phyloP scores from a whole-genome alignment of 2,113 vertebrate genomes.

The Malurus cyaneus region DNA sequence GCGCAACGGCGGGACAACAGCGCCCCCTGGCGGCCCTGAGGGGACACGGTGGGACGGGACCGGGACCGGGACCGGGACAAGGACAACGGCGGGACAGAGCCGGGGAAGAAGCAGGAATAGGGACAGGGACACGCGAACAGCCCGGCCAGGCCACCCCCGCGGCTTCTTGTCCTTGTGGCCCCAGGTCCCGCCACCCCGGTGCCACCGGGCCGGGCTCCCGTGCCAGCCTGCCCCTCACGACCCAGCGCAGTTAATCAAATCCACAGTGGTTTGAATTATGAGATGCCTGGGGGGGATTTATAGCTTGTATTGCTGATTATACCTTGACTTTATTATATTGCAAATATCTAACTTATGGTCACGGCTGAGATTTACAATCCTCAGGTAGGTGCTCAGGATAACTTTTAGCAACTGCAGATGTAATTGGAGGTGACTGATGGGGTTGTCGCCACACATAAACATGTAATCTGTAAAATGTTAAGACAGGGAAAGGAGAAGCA shows the following conservation, averaged over 20 bases:
- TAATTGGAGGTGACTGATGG: slow-evolving; percentile 10
- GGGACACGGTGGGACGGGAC: not conserved
- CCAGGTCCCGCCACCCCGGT: too few relatives aligned
- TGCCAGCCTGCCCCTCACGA: not conserved
- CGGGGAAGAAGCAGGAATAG: not conserved
- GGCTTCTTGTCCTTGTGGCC: not conserved
- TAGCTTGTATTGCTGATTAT: slow-evolving; percentile 45
- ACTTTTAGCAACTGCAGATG: not conserved
- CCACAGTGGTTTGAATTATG: slow-evolving; percentile 36
- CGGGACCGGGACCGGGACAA: not conserved
- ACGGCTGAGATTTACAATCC: not conserved
- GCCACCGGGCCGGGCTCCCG: not conserved
- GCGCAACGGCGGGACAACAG: slow-evolving; percentile 13
- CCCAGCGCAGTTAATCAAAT: slow-evolving; percentile 26
- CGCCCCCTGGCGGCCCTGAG: not conserved
- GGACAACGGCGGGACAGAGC: too few relatives aligned
- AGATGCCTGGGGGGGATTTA: slow-evolving; percentile 30
- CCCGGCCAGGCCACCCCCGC: not conserved
- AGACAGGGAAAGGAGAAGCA: not conserved
- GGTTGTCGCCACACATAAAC: not conserved
- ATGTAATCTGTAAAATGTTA: not conserved
- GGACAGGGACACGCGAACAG: not conserved
- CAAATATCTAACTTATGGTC: not conserved
- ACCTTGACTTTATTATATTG: slow-evolving; percentile 42
- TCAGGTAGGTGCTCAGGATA: slow-evolving; percentile 34